Base-by-base conservation (phyloP, 2,888 invertebrate genomes). In the Cylloceria caligata region DNA sequence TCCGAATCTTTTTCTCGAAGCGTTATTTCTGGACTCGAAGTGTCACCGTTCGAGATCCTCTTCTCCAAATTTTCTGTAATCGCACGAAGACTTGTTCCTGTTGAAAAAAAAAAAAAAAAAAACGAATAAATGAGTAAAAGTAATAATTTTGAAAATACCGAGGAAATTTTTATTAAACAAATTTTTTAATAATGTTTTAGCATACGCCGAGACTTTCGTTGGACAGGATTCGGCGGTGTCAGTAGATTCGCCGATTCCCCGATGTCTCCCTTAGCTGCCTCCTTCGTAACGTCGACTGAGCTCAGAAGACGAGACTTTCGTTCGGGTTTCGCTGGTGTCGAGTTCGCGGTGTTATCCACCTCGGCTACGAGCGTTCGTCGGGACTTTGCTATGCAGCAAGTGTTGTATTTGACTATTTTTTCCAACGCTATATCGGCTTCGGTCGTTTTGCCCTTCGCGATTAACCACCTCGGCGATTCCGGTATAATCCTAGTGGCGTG, bases 401-500 rank as follows among this genome's bases (percentile, higher is more conserved):
- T 80, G 71, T 93, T 93, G 69, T 89, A 91, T 69, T 88, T 90
- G 0, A 90, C 88, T 27, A 93, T 91, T 77, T 88, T 89, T 68
- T 89, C 87, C 24, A 92, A 73, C 5, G 90, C 86, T 69, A 88
- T 88, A n/a, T 92, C 89, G 13, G 93, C 92, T 80, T 93, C 91
- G 11, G 87, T 89, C 47, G 86, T 86, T 80, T 90, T 91, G 2
- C 90, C 90, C 57, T 88, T 91, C 0, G 93, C 90, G 19, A 90
- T 64, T 2, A 93, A 81, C 93, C 93, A 93, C 57, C 91, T 88
- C 13, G 93, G 90, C 0, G 93, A 93, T 83, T 93, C 93, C 3
- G 93, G 93, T 67, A 93, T 90, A 3, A 93, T 86, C 93, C 93
- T 93, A 24, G 13, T 49, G 57, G 21, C 27, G 5, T 69, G 21